Percentiles rank a stretch among this genome's conserved stretches.
These are phyloP conservation scores for Platysteira castanea DNA, from an alignment of 2,113 vertebrate species.

Conservation along the genomic window DNA sequence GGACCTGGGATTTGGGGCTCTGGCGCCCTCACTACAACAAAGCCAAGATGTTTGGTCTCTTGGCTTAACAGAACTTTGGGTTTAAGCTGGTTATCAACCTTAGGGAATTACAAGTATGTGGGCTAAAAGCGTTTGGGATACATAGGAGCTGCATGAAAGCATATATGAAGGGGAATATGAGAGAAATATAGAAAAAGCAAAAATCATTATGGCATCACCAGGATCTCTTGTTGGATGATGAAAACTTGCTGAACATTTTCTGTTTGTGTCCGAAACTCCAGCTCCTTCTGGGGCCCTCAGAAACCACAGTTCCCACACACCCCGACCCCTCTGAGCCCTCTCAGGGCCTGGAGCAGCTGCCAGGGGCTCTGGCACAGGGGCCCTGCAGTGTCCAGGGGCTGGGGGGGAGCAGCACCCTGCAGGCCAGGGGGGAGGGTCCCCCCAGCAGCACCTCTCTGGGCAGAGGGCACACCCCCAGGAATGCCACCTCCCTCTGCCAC, in stretches of 20 bases:
- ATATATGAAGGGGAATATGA: too few relatives aligned
- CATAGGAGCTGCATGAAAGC: too few relatives aligned
- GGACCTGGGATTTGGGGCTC: too few relatives aligned
- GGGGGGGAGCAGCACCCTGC: background rate
- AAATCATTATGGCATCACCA: too few relatives aligned
- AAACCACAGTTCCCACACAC: background rate
- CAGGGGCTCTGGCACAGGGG: background rate
- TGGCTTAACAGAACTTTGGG: too few relatives aligned
- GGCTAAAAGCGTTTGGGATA: too few relatives aligned
- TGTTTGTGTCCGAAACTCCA: background rate
- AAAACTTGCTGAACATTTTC: background rate
- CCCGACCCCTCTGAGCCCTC: too few relatives aligned
- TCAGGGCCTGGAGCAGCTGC: background rate
- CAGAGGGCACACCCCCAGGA: background rate
- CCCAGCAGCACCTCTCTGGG: background rate
- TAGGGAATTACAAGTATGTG: too few relatives aligned
- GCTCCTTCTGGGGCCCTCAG: background rate
- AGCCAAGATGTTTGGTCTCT: too few relatives aligned
- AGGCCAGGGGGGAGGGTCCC: background rate
- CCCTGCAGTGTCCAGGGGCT: background rate
- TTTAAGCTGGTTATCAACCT: too few relatives aligned
- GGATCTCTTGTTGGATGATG: background rate
- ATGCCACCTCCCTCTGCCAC: background rate
- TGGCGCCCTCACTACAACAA: too few relatives aligned
- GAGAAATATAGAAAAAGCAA: too few relatives aligned